Percentiles rank a stretch among this genome's conserved stretches.
Conservation (phyloP, 2,113 vertebrate genomes). For the Callocephalon fimbriatum region DNA sequence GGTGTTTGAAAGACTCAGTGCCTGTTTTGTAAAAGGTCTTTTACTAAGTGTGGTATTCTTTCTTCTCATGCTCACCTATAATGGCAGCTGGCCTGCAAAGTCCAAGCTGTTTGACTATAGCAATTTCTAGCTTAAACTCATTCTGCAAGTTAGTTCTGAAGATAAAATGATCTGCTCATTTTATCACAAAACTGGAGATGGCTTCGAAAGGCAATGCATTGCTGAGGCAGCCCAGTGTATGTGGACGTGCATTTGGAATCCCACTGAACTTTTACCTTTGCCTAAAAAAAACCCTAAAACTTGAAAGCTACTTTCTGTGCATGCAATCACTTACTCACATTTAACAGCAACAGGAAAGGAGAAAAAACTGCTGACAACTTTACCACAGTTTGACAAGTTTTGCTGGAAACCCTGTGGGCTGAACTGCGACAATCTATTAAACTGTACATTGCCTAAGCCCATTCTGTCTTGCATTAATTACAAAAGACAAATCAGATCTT, state of each 20-base stretch:
- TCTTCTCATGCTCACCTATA: neutral
- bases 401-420: neutral
- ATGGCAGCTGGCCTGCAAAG: neutral
- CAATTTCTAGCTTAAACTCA: neutral
- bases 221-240: neutral
- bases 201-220: neutral
- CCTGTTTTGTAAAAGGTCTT: neutral
- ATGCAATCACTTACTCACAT: neutral
- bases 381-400: neutral
- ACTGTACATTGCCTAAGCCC: neutral
- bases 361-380: neutral
- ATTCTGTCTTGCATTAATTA: neutral
- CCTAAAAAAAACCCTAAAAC: neutral
- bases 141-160: neutral
- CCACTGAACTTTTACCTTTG: neutral
- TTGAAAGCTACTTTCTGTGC: neutral
- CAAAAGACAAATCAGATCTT: slow-evolving; percentile 19
- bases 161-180: neutral
- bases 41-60: neutral
- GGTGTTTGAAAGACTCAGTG: neutral
- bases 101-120: neutral
- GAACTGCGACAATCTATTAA: neutral
- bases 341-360: neutral
- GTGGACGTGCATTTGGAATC: neutral
- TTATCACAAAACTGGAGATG: neutral